Conservation (phyloP, 64 coral and sea anemone genomes). For the Porites lutea region DNA sequence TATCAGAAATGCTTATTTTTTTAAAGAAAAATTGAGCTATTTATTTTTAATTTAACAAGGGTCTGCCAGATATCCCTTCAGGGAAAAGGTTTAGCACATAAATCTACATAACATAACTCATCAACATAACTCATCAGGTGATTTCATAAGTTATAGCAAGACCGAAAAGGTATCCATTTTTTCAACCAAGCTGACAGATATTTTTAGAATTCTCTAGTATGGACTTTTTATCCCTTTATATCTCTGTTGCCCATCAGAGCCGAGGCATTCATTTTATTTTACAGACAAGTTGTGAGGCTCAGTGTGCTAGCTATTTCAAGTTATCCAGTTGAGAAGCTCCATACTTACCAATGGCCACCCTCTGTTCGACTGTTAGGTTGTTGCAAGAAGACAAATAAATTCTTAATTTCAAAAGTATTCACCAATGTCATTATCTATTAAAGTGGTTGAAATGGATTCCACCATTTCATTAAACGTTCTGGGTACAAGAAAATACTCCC, state of each 20-base stretch:
- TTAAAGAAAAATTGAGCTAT: constrained; percentile 19
- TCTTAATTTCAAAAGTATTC: too few relatives aligned
- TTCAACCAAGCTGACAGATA: constrained; percentile 4
- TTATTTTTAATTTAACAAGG: constrained; percentile 9
- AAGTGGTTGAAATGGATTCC: too few relatives aligned
- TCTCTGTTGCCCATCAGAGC: constrained; percentile 6
- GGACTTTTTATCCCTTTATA: constrained; percentile 18
- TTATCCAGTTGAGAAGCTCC: constrained; percentile 1
- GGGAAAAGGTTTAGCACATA: background rate
- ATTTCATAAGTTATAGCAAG: constrained; percentile 9
- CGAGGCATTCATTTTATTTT: constrained; percentile 7
- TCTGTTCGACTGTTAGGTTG: constrained; percentile 8
- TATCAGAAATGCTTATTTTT: constrained; percentile 20
- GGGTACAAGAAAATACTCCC: too few relatives aligned
- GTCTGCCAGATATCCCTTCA: constrained; percentile 13
- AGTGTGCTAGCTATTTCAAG: constrained; percentile 9
- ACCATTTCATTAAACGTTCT: too few relatives aligned
- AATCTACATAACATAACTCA: too few relatives aligned
- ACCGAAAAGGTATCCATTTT: background rate
- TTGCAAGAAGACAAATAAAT: constrained; percentile 6
- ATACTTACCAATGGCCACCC: constrained; percentile 6
- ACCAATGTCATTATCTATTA: too few relatives aligned
- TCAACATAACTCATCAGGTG: constrained; percentile 2
- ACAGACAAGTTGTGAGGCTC: constrained; percentile 16
- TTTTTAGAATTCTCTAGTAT: background rate